These are phyloP conservation scores for Drosophila kambysellisi DNA, from an alignment of 2,888 invertebrate species.

Conservation along the genomic window DNA sequence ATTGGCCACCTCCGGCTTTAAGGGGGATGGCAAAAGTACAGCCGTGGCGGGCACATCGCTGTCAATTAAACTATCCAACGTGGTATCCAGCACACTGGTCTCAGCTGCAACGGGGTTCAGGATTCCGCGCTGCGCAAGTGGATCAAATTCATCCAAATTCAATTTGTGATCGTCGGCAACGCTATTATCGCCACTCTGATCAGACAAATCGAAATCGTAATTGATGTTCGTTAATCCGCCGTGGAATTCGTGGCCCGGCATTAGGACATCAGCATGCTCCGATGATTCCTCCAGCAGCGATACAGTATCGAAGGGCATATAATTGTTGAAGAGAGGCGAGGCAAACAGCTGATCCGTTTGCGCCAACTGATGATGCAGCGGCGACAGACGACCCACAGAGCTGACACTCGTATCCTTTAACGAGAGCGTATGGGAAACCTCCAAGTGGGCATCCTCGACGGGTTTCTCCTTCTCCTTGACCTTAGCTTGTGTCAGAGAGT, in stretches of 20 bases:
- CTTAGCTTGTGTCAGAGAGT: slow-evolving; percentile 26
- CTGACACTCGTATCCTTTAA: slow-evolving; percentile 69
- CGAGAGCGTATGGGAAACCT: slow-evolving; percentile 60
- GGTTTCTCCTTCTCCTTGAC: slow-evolving; percentile 4
- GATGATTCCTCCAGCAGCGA: slow-evolving; percentile 86
- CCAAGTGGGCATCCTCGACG: slow-evolving; percentile 9
- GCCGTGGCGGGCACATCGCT: slow-evolving; percentile 83
- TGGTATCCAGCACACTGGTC: slow-evolving; percentile 44
- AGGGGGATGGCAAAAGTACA: slow-evolving; percentile 87
- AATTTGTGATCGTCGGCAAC: slow-evolving; percentile 86
- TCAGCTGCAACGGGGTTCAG: slow-evolving; percentile 24
- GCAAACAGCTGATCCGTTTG: slow-evolving; percentile 87
- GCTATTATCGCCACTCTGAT: slow-evolving; percentile 90
- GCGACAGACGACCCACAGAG: slow-evolving; percentile 75
- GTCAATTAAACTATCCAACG: slow-evolving; percentile 81
- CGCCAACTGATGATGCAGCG: slow-evolving; percentile 53
- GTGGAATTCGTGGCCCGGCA: slow-evolving; percentile 85
- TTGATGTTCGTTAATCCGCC: slow-evolving; percentile 90
- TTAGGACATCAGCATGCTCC: slow-evolving; percentile 87
- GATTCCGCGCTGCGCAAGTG: slow-evolving; percentile 62
- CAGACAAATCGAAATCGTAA: slow-evolving; percentile 91
- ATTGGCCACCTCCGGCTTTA: slow-evolving; percentile 86
- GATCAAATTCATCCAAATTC: slow-evolving; percentile 85
- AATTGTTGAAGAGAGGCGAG: slow-evolving; percentile 86
- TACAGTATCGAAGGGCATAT: slow-evolving; percentile 87